Evolutionary conservation across 2,113 vertebrate species (phyloP), one percentile per base, ranked within the genome.

Genomic region (Hemibagrus wyckioides): DNA sequence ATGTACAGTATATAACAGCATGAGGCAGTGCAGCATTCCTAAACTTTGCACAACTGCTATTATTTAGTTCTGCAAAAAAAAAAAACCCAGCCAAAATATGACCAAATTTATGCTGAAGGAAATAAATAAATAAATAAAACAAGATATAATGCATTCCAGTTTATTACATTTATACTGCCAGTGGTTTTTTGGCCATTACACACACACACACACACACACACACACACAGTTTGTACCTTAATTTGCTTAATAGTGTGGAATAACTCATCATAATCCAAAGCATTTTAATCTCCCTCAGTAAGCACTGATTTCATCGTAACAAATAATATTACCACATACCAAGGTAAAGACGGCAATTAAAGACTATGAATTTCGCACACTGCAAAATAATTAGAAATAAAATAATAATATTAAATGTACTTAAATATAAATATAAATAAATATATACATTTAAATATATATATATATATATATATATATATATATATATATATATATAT

Each of bases 181-280:
- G 13, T 44, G 33, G n/a, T 39, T 33, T 39, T 39, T 4, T 3
- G 59, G 67, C n/a, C 28, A 65, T 9, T 4, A n/a, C 57, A 59
- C 13, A 30, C 63, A 63, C 14, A 19, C 52, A 14, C 13, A 14
- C 54, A 21, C 52, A 2, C 4, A 65, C 28, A 4, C 30, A 23
- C 19, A 10, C 41, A 28, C 57, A 28, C 75, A 82, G 44, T 6
- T n/a, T 30, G 44, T 28, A 48, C 69, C 85, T 90, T 67, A 71
- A 90, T 88, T 88, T 88, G 80, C 91, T 93, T 92, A 92, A 90
- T 88, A 89, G 91, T 90, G 89, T 87, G 81, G 90, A 89, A 92
- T 91, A 81, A 54, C 10, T 39, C 19, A 39, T 39, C 10, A 19
- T 39, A 14, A 69, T 0, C 15, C 1, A 0, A 71, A 8, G 67